Percentiles rank a stretch among this genome's conserved stretches.
Conservation (phyloP, 2,888 invertebrate species). For the Epsilonema sp. region DNA sequence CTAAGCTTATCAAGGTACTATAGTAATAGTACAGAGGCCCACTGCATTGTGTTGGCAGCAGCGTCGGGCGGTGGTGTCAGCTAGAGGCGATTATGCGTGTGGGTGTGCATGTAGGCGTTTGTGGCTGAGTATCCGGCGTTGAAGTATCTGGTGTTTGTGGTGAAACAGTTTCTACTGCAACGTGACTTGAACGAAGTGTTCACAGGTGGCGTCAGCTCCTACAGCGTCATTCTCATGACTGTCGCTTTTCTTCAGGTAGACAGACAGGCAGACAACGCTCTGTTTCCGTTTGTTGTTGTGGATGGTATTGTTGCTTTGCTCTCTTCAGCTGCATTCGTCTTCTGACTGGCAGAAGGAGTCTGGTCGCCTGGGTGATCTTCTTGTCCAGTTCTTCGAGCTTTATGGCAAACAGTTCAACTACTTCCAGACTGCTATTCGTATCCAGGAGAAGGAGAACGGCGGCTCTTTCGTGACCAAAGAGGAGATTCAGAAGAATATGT, state of each 20-base stretch:
- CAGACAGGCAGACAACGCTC: no score
- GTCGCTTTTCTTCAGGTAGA: conserved; percentile 72
- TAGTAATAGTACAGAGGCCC: no score
- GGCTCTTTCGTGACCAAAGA: conserved; percentile 84
- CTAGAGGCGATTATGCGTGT: no score
- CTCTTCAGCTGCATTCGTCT: conserved; percentile 1
- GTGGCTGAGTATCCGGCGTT: conserved; percentile 65
- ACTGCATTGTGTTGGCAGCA: no score
- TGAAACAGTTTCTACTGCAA: conserved; percentile 94
- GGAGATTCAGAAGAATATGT: conserved; percentile 70
- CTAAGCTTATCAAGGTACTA: conserved; percentile 62
- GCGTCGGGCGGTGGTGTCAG: no score
- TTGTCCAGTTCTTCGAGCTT: conserved; percentile 89
- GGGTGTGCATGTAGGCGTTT: conserved; percentile 22
- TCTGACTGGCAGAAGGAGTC: no score
- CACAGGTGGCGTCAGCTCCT: conserved; percentile 95
- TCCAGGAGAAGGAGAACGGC: conserved; percentile 50
- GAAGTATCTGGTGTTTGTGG: conserved; percentile 77
- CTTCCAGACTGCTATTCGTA: conserved; percentile 45
- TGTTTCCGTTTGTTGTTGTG: not conserved
- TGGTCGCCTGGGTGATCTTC: conserved; percentile 48
- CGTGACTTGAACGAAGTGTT: conserved; percentile 97
- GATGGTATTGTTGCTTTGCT: no score
- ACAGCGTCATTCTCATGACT: conserved; percentile 92
- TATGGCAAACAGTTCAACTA: conserved; percentile 85